Evolutionary conservation across 2,888 invertebrate genomes (phyloP).

Genomic region (Machimus rusticus): DNA sequence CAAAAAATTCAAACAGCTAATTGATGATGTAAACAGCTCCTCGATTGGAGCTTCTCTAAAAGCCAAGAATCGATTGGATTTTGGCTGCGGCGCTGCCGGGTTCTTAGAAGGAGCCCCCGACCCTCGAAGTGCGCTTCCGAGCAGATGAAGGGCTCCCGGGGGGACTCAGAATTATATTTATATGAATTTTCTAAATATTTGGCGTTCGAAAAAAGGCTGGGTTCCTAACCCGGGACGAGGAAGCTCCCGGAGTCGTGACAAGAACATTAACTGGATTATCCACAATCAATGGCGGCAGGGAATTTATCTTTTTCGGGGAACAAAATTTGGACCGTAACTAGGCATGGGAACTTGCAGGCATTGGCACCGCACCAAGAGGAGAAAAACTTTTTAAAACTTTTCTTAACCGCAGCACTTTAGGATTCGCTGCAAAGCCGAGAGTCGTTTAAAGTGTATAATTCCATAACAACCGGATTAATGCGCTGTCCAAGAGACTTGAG

Average conservation of each 20-base stretch:
- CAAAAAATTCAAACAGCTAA: not conserved
- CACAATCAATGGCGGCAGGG: not conserved
- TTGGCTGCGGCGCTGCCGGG: not conserved
- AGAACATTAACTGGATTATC: conserved; percentile 20
- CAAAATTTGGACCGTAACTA: not conserved
- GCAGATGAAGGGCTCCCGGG: not conserved
- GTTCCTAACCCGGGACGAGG: not conserved
- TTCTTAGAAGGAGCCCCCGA: not conserved
- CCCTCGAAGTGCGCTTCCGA: not conserved
- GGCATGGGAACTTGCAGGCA: not conserved
- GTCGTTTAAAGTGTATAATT: conserved; percentile 12
- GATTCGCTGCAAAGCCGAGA: conserved; percentile 4
- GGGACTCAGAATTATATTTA: not conserved
- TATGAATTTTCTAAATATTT: not conserved
- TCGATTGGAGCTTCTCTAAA: not conserved
- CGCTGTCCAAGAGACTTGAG: not conserved
- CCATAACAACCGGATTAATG: conserved; percentile 1
- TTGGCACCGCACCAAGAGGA: not conserved
- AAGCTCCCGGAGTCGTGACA: not conserved
- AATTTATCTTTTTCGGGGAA: not conserved
- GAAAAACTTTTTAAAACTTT: conserved; percentile 6
- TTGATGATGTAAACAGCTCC: not conserved
- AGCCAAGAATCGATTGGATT: not conserved
- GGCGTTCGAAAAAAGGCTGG: not conserved
- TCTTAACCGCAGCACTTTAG: conserved; percentile 15